Base-by-base conservation (phyloP, 2,888 invertebrate species). In the Netelia virgata region DNA sequence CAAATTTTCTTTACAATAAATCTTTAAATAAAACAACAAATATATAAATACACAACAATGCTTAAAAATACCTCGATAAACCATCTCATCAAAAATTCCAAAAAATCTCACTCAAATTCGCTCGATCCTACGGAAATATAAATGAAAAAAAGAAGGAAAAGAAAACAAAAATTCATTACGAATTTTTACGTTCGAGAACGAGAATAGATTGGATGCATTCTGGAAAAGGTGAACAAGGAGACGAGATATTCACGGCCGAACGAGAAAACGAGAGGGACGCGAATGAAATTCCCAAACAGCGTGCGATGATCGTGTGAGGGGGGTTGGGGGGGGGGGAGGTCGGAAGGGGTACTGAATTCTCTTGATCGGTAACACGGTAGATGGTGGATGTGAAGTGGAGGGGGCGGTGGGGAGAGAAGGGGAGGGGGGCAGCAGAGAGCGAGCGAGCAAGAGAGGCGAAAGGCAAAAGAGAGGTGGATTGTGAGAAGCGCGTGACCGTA, bases 401-500 rank as follows among this genome's bases (percentile, higher is more conserved):
- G 64, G 66, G 64, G 66, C 14, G n/a, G n/a, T 66, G 36, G 69
- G 16, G 53, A 9, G 68, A 47, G 53, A 36, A 61, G 43, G 43
- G 6, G 6, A 36, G 36, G 8, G 36, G 36, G 36, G 36, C 6
- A 36, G 36, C 36, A 55, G 20, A 68, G 63, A 43, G 43, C 16
- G 63, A 72, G 73, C 18, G 50, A 43, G 57, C 41, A 68, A 50
- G 28, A 18, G 6, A 63, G 57, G 66, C 16, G 75, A 57, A 61
- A 70, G 75, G 23, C 61, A 53, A 61, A 50, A 76, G 74, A 78
- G 86, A 72, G 66, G 81, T 66, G 77, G 84, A 76, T 78, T 50
- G 73, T 28, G 78, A 55, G 61, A 86, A 91, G 92, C 93, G 93
- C 93, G 93, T 93, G 93, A 93, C 92, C 84, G 91, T 87, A 92